phyloP scores from a whole-genome alignment of 2,113 vertebrate species.

The Pelobates fuscus region DNA sequence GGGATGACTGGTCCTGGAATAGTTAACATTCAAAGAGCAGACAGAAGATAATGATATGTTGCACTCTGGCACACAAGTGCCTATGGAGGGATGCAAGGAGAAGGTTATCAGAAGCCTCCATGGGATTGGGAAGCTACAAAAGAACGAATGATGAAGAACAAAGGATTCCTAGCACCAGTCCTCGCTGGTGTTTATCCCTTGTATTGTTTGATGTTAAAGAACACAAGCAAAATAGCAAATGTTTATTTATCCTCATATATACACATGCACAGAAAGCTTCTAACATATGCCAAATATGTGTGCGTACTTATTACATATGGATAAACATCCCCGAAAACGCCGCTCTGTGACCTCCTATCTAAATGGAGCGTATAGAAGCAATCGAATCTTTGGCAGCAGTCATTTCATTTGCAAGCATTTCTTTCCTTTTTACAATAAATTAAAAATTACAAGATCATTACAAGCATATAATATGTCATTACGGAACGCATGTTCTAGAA shows the following conservation, averaged over 20 bases:
- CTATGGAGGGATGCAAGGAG: no score
- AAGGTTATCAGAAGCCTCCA: no score
- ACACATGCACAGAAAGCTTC: conserved; percentile 13
- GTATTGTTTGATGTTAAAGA: conserved; percentile 24
- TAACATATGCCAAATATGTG: neutral
- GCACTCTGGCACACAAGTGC: no score
- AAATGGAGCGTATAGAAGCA: conserved; percentile 16
- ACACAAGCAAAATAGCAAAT: neutral
- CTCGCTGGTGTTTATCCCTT: conserved; percentile 13
- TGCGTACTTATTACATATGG: conserved; percentile 1
- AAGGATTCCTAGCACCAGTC: conserved; percentile 6
- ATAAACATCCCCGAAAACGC: conserved; percentile 28
- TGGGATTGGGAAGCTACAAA: no score
- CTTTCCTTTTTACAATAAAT: no score
- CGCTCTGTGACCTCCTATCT: conserved; percentile 6
- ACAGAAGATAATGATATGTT: no score
- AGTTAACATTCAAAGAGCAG: no score
- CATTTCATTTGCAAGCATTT: no score
- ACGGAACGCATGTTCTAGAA: no score
- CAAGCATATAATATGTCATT: no score
- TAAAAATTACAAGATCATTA: no score
- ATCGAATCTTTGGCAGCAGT: neutral
- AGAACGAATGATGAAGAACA: neutral
- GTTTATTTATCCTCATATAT: conserved; percentile 28
- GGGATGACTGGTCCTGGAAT: no score